Evolutionary conservation across 2,113 vertebrate genomes (phyloP).

Genomic region (Cinclus mexicanus): DNA sequence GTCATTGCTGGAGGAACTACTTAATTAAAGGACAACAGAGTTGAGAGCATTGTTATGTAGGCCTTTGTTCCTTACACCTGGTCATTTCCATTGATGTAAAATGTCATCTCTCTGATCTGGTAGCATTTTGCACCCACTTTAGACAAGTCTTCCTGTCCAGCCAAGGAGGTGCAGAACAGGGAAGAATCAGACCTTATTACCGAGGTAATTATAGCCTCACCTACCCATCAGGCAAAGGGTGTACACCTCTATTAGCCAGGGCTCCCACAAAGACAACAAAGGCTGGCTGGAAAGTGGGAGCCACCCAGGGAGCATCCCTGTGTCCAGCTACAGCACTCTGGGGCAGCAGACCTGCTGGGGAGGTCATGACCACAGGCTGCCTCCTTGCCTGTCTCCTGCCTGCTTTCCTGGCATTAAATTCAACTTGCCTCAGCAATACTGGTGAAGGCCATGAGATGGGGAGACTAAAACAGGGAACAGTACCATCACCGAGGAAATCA

Average conservation of each 20-base stretch:
- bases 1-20: constrained; percentile 33
- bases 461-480: not conserved
- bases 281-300: constrained; percentile 32
- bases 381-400: not conserved
- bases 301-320: constrained; percentile 48
- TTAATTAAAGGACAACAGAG: constrained; percentile 64
- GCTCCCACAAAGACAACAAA: constrained; percentile 66
- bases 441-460: constrained; percentile 7
- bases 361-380: constrained; percentile 32
- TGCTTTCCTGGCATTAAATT: constrained; percentile 6
- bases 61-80: constrained; percentile 62
- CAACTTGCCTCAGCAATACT: not conserved
- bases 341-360: not conserved
- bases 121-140: constrained; percentile 52
- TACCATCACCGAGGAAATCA: not conserved
- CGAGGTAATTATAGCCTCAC: constrained; percentile 60
- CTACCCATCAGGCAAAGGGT: constrained; percentile 6
- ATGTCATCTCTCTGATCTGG: constrained; percentile 58
- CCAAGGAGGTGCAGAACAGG: not conserved
- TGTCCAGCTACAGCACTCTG: not conserved
- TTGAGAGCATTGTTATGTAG: constrained; percentile 44
- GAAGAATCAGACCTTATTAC: constrained; percentile 56
- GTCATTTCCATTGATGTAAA: constrained; percentile 62
- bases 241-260: constrained; percentile 48
- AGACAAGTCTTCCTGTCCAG: constrained; percentile 37